Conservation (phyloP, 2,888 invertebrate genomes). For the Oasisia sp. region DNA sequence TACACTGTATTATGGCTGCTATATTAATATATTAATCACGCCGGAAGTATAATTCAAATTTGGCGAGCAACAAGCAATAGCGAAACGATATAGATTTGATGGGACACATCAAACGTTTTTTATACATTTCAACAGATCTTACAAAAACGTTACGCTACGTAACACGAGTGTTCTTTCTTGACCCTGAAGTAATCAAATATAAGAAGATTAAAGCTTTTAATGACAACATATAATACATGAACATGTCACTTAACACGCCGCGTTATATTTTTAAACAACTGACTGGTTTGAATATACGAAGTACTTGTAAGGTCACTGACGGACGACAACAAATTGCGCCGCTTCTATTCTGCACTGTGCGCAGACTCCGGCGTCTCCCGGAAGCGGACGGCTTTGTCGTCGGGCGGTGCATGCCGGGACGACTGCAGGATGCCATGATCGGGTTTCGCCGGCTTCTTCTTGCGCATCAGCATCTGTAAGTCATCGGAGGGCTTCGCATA, state of each 20-base stretch:
- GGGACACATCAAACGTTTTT: neutral
- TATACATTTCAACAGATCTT: neutral
- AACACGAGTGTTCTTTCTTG: neutral
- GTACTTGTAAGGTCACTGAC: neutral
- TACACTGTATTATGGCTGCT: too few species aligned
- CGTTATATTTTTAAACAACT: neutral
- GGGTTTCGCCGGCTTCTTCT: neutral
- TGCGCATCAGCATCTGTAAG: neutral
- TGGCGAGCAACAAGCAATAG: neutral
- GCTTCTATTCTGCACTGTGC: neutral
- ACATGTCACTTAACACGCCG: neutral
- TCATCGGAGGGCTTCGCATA: neutral
- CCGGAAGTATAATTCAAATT: neutral
- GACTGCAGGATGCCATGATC: neutral
- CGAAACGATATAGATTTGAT: neutral
- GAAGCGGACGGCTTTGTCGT: slow-evolving; percentile 12
- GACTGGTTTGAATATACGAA: neutral
- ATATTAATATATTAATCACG: too few species aligned
- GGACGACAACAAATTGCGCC: neutral
- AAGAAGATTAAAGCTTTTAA: neutral
- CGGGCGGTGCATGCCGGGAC: neutral
- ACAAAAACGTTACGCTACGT: neutral
- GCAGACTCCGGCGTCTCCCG: neutral
- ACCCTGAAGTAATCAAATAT: neutral
- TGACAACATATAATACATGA: neutral